These are phyloP conservation scores for Drosophila truncata DNA, from an alignment of 1,140 invertebrate species.

Conservation along the genomic window DNA sequence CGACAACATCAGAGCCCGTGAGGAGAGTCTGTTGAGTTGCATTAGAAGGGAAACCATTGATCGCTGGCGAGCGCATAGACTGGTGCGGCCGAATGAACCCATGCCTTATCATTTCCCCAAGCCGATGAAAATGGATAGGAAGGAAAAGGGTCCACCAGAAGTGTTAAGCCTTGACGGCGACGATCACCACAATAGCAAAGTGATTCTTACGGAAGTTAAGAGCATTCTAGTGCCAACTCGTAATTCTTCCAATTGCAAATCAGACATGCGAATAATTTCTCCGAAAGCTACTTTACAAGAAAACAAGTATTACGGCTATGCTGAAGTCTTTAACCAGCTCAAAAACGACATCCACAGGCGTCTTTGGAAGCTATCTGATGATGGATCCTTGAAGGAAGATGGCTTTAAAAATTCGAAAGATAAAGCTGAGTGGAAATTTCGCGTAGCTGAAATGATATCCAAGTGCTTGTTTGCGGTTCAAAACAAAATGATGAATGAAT, in stretches of 20 bases:
- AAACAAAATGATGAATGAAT: background rate
- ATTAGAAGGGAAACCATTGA: background rate
- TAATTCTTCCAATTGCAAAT: background rate
- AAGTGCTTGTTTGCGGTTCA: constrained; percentile 11
- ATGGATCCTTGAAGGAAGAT: background rate
- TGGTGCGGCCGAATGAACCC: background rate
- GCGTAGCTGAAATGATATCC: constrained; percentile 5
- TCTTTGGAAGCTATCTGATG: background rate
- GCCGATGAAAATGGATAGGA: background rate
- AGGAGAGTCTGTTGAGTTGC: background rate
- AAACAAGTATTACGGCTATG: background rate
- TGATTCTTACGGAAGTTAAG: background rate
- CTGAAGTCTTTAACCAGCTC: background rate
- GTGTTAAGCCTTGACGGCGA: background rate
- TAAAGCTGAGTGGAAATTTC: constrained; percentile 3
- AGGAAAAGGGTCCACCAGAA: background rate
- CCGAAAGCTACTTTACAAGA: background rate
- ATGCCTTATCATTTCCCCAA: background rate
- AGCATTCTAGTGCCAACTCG: background rate
- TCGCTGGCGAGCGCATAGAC: background rate
- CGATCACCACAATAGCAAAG: background rate
- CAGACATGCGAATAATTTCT: no score
- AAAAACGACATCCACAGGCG: background rate
- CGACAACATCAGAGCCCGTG: background rate
- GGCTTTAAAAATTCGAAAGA: no score